Base-by-base conservation (phyloP, 2,888 invertebrate species). In the Ceratothoa steindachneri region DNA sequence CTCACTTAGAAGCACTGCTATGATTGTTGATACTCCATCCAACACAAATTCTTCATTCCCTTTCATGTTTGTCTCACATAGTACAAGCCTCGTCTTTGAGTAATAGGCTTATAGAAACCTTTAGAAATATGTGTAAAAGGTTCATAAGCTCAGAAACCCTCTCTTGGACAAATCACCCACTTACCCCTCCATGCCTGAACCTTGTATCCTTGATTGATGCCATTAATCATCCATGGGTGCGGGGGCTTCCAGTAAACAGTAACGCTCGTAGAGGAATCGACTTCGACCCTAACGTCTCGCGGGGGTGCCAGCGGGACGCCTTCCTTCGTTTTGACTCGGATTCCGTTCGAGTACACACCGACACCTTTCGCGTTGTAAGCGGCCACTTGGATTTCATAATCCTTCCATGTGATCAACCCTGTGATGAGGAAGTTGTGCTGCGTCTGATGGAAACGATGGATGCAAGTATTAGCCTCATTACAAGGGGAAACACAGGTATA, bases 321-420 rank as follows among this genome's bases (percentile, higher is more conserved):
- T 86, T 97, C 97, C 52, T 78, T 78, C 9, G 78, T 78, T 64
- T 78, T 78, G 31, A 78, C 65, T 0, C 72, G 68, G 28, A 78
- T 73, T 27, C 77, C 71, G 30, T 28, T 15, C 24, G 78, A 78
- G 67, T 78, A 98, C 0, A 92, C 90, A 0, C 99, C 99, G 1
- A 94, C 91, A 0, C 98, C 99, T 86, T 96, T 95, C 81, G 94
- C 93, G 84, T 99, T 99, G 84, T 92, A 98, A 0, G 97, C 96
- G 0, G 98, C 96, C 75, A 99, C 95, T 86, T 95, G 94, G 0
- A 99, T 91, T 71, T 94, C 90, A 83, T 99, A 99, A 85, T 96
- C 95, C 84, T 97, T 95, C 96, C 97, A 98, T 0, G 96, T 96
- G 75, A 97, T 97, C 79, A 99, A 87, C 82, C 96, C 96, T 81